A percentile compares a stretch with the other conserved stretches of the same genome.
Evolutionary conservation across 2,797 vertebrate species (phyloP).

Genomic region (Chelonia mydas): DNA sequence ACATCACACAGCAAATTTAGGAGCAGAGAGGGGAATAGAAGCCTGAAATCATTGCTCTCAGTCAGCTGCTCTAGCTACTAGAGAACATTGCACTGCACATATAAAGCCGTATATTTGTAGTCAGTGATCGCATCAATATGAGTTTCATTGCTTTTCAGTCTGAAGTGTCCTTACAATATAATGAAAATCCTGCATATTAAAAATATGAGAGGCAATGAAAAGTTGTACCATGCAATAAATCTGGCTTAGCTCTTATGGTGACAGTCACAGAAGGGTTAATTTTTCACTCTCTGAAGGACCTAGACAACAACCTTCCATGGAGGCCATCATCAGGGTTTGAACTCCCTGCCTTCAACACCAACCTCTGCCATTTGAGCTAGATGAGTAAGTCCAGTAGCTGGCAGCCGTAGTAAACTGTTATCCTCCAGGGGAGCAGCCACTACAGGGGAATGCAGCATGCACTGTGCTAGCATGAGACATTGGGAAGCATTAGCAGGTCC

Average conservation of each 20-base stretch:
- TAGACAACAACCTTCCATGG: background rate
- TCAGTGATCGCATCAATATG: background rate
- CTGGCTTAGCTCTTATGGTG: background rate
- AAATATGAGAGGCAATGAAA: background rate
- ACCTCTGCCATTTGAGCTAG: background rate
- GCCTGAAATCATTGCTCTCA: background rate
- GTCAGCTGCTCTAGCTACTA: background rate
- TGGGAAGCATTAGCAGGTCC: background rate
- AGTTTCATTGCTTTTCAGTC: background rate
- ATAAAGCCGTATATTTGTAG: background rate
- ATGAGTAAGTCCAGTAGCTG: background rate
- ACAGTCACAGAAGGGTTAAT: background rate
- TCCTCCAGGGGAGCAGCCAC: background rate
- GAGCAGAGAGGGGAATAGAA: background rate
- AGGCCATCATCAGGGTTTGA: background rate
- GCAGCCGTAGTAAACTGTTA: background rate
- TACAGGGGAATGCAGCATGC: background rate
- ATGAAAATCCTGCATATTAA: background rate
- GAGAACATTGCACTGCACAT: background rate
- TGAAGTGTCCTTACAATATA: background rate
- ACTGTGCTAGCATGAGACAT: background rate
- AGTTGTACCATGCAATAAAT: background rate
- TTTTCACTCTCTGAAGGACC: background rate
- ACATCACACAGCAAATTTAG: background rate
- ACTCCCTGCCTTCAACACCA: background rate